Conservation (phyloP, 2,888 invertebrate genomes). For the Carpatolechia fugitivella region DNA sequence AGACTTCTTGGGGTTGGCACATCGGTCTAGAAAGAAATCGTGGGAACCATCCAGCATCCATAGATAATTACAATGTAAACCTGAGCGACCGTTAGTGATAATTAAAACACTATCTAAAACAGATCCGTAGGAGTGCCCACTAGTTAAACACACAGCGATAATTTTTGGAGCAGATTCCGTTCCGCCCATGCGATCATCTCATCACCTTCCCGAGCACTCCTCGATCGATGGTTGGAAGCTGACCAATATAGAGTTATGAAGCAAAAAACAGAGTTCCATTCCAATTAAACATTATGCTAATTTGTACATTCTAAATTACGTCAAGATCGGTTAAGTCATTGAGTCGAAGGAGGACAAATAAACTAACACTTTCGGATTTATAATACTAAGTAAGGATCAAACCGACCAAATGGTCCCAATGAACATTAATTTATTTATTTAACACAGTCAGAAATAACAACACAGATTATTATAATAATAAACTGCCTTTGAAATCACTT, state of each 20-base stretch:
- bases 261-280: not conserved
- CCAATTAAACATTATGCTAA: too few species aligned
- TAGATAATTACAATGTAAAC: not conserved
- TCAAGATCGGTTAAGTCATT: too few species aligned
- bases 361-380: too few species aligned
- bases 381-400: too few species aligned
- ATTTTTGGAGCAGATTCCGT: slow-evolving; percentile 1
- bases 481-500: not conserved
- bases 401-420: too few species aligned
- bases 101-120: slow-evolving; percentile 12
- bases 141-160: slow-evolving; percentile 15
- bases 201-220: slow-evolving; percentile 2
- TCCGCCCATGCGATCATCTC: slow-evolving; percentile 18
- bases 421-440: too few species aligned
- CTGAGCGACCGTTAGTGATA: not conserved
- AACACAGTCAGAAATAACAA: too few species aligned
- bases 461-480: too few species aligned
- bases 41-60: not conserved
- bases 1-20: not conserved
- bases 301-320: too few species aligned
- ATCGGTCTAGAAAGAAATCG: not conserved
- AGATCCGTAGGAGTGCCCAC: slow-evolving; percentile 1
- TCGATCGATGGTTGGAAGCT: not conserved
- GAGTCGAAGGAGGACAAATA: too few species aligned
- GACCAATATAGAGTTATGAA: not conserved